Base-by-base conservation (phyloP, 2,797 vertebrate genomes). In the Enteromius anoplus region DNA sequence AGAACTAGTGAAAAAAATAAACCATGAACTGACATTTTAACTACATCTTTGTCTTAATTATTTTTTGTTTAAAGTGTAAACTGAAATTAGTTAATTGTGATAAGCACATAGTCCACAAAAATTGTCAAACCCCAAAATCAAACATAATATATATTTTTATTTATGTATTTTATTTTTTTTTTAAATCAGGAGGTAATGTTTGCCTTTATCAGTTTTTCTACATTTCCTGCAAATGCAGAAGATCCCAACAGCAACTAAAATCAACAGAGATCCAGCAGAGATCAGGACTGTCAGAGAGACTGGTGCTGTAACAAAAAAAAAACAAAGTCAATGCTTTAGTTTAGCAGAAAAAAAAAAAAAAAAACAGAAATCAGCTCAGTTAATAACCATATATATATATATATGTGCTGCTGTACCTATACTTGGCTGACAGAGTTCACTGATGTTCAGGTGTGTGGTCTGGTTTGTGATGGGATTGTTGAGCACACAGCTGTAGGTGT, bases 371-470 rank as follows among this genome's bases (percentile, higher is more conserved):
- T 60, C 55, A 60, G n/a, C 1, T 60, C n/a, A 60, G 11, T 26
- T 5, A 60, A 60, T 60, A 60, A 60, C n/a, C n/a, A n/a, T n/a
- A n/a, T n/a, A n/a, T n/a, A n/a, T n/a, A n/a, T n/a, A n/a, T n/a
- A n/a, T n/a, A 60, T 60, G 0, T 0, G 0, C 55, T 26, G 55
- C 0, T 0, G 0, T 60, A 60, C 58, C 23, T 60, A 23, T 0
- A 60, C 58, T 26, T 60, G 23, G 14, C 11, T 29, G 58, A 62
- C 58, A 62, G 11, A 62, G 23, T 2, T 62, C 0, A 0, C 0
- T 62, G 23, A 62, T 29, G 58, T 62, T 11, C 58, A 62, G 58
- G 29, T 62, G 58, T 62, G 2, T 1, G 1, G 58, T 62, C 58
- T 62, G 58, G 58, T 62, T 29, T 0, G 11, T 62, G 60, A 62